Percentiles rank a stretch among this genome's conserved stretches.
Evolutionary conservation across 2,888 invertebrate species (phyloP).

Genomic region (Melieria picta): DNA sequence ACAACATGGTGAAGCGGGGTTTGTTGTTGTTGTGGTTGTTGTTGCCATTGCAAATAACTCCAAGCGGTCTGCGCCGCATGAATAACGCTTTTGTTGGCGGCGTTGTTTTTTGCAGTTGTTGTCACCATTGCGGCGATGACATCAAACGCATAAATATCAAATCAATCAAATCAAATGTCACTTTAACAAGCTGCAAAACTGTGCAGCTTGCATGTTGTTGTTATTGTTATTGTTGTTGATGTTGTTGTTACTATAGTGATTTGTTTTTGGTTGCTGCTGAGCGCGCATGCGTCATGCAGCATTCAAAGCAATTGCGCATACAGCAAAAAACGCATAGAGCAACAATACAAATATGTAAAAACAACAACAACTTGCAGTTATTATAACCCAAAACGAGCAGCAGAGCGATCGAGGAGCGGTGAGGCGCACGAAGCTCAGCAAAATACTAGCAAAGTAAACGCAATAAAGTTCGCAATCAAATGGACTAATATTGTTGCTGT

Average conservation of each 20-base stretch:
- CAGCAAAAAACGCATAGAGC: too few species aligned
- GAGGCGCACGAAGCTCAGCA: not conserved
- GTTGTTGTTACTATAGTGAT: too few species aligned
- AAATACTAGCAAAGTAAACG: not conserved
- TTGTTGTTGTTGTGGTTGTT: not conserved
- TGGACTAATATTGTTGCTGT: not conserved
- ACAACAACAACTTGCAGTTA: too few species aligned
- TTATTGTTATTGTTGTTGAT: too few species aligned
- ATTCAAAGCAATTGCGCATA: not conserved
- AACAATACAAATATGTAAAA: too few species aligned
- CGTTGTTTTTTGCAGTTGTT: too few species aligned
- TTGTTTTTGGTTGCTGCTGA: too few species aligned
- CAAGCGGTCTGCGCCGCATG: not conserved
- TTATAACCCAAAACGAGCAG: too few species aligned
- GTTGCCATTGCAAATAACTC: not conserved
- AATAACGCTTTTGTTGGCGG: not conserved
- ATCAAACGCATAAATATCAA: slow-evolving; percentile 49
- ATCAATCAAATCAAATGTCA: slow-evolving; percentile 51
- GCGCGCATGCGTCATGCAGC: not conserved
- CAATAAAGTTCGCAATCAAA: not conserved
- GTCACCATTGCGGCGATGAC: slow-evolving; percentile 46
- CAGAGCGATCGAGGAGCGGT: too few species aligned
- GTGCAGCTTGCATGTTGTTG: not conserved
- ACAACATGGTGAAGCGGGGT: not conserved
- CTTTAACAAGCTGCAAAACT: slow-evolving; percentile 26